phyloP scores from a whole-genome alignment of 2,113 vertebrate genomes.

The Fulica atra region DNA sequence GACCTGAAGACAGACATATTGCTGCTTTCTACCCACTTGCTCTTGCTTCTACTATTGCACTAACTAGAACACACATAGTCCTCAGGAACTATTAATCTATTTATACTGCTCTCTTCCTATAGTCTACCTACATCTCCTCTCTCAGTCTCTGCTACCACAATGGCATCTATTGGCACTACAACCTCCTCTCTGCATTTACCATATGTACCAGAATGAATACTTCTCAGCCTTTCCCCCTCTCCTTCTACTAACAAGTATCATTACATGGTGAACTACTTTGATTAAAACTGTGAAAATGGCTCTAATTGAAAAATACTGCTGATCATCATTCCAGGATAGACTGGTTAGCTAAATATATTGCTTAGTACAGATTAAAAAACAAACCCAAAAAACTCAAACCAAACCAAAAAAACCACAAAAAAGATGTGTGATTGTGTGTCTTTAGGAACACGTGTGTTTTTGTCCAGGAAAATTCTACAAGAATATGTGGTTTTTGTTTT shows the following conservation, averaged over 20 bases:
- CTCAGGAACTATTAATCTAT: neutral
- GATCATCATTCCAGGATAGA: conserved; percentile 7
- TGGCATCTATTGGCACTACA: neutral
- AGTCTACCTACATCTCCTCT: neutral
- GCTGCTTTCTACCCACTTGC: neutral
- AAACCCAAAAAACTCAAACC: too few species aligned
- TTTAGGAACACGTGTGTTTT: neutral
- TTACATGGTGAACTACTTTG: conserved; percentile 14
- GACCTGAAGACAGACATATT: neutral
- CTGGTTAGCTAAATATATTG: conserved; percentile 30
- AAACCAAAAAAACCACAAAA: neutral
- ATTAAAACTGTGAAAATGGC: conserved; percentile 12
- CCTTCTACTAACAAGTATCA: neutral
- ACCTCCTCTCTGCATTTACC: neutral
- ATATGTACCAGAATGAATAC: neutral
- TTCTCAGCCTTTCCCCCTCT: neutral
- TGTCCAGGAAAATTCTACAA: neutral
- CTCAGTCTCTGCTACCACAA: neutral
- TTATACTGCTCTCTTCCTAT: conserved; percentile 1
- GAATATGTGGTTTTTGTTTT: neutral
- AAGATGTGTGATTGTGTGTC: fast-evolving
- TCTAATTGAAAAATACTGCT: conserved; percentile 58
- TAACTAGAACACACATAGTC: neutral
- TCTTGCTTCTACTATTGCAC: neutral
- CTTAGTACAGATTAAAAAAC: neutral